Percentiles rank a stretch among this genome's conserved stretches.
phyloP scores from a whole-genome alignment of 2,797 vertebrate genomes.

The Rhynchotus rufescens region DNA sequence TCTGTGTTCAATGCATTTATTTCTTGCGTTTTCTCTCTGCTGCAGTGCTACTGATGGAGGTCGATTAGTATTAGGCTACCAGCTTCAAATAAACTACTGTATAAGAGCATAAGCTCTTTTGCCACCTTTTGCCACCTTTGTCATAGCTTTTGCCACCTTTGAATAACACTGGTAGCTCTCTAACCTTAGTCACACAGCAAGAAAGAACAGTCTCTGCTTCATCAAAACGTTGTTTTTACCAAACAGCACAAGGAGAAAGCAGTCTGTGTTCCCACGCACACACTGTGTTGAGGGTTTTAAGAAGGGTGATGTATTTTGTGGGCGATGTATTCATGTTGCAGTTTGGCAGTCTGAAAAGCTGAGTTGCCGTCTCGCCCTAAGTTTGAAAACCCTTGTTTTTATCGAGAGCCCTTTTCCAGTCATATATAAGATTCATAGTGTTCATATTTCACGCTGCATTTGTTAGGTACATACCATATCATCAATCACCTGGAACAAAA shows the following conservation, averaged over 20 bases:
- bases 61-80: not conserved
- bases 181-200: not conserved
- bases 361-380: not conserved
- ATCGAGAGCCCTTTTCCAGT: not conserved
- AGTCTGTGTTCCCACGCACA: not conserved
- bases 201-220: not conserved
- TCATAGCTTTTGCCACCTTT: not conserved
- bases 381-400: not conserved
- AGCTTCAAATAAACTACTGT: not conserved
- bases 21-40: not conserved
- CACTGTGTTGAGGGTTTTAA: not conserved
- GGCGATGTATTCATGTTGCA: not conserved
- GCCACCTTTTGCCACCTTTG: too few relatives aligned
- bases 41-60: not conserved
- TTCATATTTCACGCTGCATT: slow-evolving; percentile 24
- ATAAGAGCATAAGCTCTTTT: not conserved
- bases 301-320: not conserved
- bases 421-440: not conserved
- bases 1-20: not conserved
- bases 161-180: not conserved
- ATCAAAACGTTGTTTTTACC: not conserved
- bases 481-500: slow-evolving; percentile 53
- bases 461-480: slow-evolving; percentile 11
- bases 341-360: not conserved
- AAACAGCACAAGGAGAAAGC: not conserved